phyloP scores from a whole-genome alignment of 2,888 invertebrate species.

The Timema cristinae region DNA sequence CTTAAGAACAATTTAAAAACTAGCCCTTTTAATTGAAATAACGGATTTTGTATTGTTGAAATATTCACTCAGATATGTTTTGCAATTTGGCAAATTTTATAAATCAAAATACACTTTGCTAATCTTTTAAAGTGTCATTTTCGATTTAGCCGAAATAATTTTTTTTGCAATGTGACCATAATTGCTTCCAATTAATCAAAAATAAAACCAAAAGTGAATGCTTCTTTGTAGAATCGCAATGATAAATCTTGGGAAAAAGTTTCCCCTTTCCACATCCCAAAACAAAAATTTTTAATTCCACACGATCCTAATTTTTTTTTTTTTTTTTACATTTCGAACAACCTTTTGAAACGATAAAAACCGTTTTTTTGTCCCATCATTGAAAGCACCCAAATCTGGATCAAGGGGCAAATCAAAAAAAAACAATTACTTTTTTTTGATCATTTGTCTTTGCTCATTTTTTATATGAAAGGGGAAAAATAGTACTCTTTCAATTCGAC shows the following conservation, averaged over 20 bases:
- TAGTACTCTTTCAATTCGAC: not conserved
- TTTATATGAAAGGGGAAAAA: not conserved
- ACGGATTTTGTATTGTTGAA: not conserved
- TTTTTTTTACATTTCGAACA: too few relatives aligned
- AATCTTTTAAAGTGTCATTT: conserved; percentile 6
- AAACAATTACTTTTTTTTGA: not conserved
- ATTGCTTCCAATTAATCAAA: not conserved
- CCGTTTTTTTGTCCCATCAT: not conserved
- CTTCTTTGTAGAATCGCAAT: conserved; percentile 3
- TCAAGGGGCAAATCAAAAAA: not conserved
- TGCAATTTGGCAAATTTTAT: conserved; percentile 21
- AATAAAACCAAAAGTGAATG: conserved; percentile 11
- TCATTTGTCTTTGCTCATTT: not conserved
- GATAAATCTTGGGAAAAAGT: not conserved
- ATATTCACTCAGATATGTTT: not conserved
- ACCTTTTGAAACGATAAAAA: not conserved
- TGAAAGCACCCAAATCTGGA: not conserved
- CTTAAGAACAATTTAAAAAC: conserved; percentile 13
- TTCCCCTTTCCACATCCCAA: not conserved
- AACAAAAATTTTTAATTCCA: not conserved
- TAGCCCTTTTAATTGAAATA: not conserved
- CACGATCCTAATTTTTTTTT: too few relatives aligned
- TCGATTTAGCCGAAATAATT: not conserved
- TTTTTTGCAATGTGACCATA: not conserved
- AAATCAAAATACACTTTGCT: conserved; percentile 10